Conservation (phyloP, 2,888 invertebrate species). For the Hirtodrosophila trivittata region DNA sequence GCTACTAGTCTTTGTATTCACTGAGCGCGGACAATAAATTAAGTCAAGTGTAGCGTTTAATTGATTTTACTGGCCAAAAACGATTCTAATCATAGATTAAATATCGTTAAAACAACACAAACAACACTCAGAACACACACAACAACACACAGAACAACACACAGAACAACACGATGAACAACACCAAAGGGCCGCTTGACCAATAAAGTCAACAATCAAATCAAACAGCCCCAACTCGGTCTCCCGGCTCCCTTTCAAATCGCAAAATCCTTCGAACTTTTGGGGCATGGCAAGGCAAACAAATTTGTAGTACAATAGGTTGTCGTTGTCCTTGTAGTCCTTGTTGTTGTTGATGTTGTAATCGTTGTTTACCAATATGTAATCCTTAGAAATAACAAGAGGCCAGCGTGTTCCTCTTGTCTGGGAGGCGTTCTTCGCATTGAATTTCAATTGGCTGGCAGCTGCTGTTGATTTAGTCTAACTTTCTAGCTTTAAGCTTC, state of each 20-base stretch:
- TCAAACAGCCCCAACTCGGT: slow-evolving; percentile 56
- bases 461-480: background rate
- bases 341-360: slow-evolving; percentile 53
- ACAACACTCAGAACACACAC: slow-evolving; percentile 6
- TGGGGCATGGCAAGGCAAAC: slow-evolving; percentile 48
- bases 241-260: slow-evolving; percentile 1
- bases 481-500: slow-evolving; percentile 23
- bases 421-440: slow-evolving; percentile 25
- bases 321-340: slow-evolving; percentile 39
- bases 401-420: background rate
- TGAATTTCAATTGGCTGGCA: slow-evolving; percentile 62
- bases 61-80: slow-evolving; percentile 60
- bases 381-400: slow-evolving; percentile 74
- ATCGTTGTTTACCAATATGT: slow-evolving; percentile 77
- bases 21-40: slow-evolving; percentile 72
- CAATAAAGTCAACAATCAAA: slow-evolving; percentile 79
- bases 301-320: slow-evolving; percentile 74
- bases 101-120: slow-evolving; percentile 69
- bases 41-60: slow-evolving; percentile 77
- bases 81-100: slow-evolving; percentile 77
- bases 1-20: slow-evolving; percentile 56
- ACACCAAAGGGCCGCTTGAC: slow-evolving; percentile 59
- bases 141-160: slow-evolving; percentile 12
- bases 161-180: slow-evolving; percentile 34
- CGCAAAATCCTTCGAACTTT: background rate